Base-by-base conservation (phyloP, 2,797 vertebrate genomes). In the Chiroxiphia lanceolata region DNA sequence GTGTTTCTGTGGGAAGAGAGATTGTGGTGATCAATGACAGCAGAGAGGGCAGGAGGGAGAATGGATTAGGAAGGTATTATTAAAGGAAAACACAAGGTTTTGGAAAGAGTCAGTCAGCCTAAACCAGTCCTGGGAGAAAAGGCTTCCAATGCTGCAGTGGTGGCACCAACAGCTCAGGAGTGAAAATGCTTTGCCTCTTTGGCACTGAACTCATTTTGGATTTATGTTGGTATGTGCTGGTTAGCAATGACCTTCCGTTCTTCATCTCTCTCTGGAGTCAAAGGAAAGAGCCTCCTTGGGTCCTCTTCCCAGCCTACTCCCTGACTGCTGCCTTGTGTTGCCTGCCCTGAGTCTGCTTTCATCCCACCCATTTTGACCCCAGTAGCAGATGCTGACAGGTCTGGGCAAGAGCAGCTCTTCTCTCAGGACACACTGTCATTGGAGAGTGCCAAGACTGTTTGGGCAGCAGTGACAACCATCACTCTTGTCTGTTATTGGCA, bases 21-120 rank as follows among this genome's bases (percentile, higher is more conserved):
- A n/a, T 33, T 8, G 3, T 21, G 26, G 36, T 60, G 51, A 79
- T 51, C 75, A 92, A 36, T 23, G 12, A 42, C 14, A 69, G 36
- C n/a, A 87, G 40, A 7, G 16, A 70, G 53, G 22, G 26, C 23
- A 64, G 10, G 45, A 63, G 17, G 20, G 45, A 78, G 45, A 31
- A 50, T 2, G 3, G 1, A 4, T 69, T 18, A 64, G 26, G 26
- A 59, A 6, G 9, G 2, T 4, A 8, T 38, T 56, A 3, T 6
- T 56, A 42, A 82, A 69, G 60, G 44, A 42, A 81, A 84, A 42
- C n/a, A 22, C 8, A 44, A 31, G 6, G 17, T 21, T 72, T 59
- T 64, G 50, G 34, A 48, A 68, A 50, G 54, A 77, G 40, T 14
- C 23, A 40, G 33, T 38, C 54, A 72, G 13, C 11, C 44, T 63